Percentiles rank a stretch among this genome's conserved stretches.
Conservation (phyloP, 2,797 vertebrate genomes). For the Erethizon dorsatum region DNA sequence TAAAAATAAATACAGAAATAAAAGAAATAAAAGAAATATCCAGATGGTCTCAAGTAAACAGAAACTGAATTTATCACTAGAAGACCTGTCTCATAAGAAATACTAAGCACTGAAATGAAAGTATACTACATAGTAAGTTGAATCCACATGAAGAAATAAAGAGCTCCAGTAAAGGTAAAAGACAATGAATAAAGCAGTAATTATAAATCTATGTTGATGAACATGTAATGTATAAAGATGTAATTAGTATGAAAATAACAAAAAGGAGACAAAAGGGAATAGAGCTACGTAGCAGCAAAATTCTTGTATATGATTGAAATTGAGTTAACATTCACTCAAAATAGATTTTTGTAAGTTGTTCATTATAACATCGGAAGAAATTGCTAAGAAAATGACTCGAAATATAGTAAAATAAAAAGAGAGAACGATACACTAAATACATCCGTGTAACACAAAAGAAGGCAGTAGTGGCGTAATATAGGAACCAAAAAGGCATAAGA, state of each 20-base stretch:
- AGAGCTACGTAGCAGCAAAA: slow-evolving; percentile 9
- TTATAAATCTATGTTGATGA: background rate
- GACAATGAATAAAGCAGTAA: background rate
- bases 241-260: background rate
- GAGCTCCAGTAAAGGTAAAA: background rate
- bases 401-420: slow-evolving; percentile 29
- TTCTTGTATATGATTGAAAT: slow-evolving; percentile 20
- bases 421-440: background rate
- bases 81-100: background rate
- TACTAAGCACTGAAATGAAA: background rate
- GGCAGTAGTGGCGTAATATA: background rate
- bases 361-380: slow-evolving; percentile 2
- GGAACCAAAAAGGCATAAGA: background rate
- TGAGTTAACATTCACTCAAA: slow-evolving; percentile 38
- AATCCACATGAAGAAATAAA: background rate
- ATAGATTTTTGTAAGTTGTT: slow-evolving; percentile 18
- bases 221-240: background rate
- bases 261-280: background rate
- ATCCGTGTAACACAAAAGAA: slow-evolving; percentile 54
- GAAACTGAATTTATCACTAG: background rate
- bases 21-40: background rate
- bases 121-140: background rate
- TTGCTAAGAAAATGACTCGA: background rate
- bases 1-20: too few species aligned
- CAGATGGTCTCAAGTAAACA: slow-evolving; percentile 20